Evolutionary conservation across 2,113 vertebrate species (phyloP), one percentile per base, ranked within the genome.

Genomic region (Prunella fulvescens): DNA sequence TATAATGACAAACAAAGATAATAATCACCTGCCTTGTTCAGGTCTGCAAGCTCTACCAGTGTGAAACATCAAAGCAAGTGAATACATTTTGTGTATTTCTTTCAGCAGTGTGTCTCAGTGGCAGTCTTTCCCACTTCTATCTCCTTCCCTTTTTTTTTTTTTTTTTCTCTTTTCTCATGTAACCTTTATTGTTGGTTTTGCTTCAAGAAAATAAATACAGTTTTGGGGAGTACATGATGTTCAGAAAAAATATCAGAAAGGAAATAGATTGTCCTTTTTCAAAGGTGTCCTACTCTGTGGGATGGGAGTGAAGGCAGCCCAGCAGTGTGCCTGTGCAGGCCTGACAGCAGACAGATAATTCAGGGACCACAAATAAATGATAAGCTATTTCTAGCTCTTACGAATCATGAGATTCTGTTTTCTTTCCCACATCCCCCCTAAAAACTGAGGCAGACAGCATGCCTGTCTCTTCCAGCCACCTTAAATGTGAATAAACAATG

Each of bases 321-420:
- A 88, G 94, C 88, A 50, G 70, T 56, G 14, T 60, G 82, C 69
- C 72, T 70, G 70, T 4, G 1, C 60, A 45, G 91, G 67, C 51
- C 85, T 74, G 86, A 33, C 79, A 80, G 79, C 86, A 64, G 67
- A 70, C 14, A 90, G 81, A 80, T 61, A 86, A 86, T 66, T 80
- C 86, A 81, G 80, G 51, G 53, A 71, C 60, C 60, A 67, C 88
- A 92, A 71, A 86, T 81, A 74, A 93, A 81, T 12, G 1, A 47
- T 33, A 57, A 91, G 53, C 45, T 81, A 65, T 92, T 97, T 90
- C 64, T 70, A 44, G 62, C 64, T 83, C 92, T 84, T 84, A 77
- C 6, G 2, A 81, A 71, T 70, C 0, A 0, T 29, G 48, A 79
- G 54, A 26, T 88, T 50, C 22, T 54, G 45, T 61, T 65, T n/a